A percentile compares a stretch with the other conserved stretches of the same genome.
Evolutionary conservation across 2,888 invertebrate genomes (phyloP).

Genomic region (Podabrus alpinus): DNA sequence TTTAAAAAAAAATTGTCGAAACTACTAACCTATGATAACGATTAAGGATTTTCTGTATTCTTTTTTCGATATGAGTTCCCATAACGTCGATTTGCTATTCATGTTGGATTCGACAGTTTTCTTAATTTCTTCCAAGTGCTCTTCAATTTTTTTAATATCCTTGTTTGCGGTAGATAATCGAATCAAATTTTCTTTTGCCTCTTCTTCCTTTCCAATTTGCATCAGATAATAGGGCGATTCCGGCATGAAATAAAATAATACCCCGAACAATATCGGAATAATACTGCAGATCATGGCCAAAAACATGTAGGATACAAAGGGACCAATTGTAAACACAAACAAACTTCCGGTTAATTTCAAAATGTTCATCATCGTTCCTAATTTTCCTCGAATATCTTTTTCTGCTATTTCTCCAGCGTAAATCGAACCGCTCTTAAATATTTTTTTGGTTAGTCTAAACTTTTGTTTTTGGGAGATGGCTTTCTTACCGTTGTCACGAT

Average conservation of each 20-base stretch:
- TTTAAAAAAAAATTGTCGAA: neutral
- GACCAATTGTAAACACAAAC: constrained; percentile 51
- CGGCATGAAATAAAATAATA: constrained; percentile 53
- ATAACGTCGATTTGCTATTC: constrained; percentile 45
- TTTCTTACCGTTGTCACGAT: constrained; percentile 52
- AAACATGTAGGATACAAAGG: constrained; percentile 50
- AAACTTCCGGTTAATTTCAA: constrained; percentile 53
- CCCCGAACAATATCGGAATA: constrained; percentile 50
- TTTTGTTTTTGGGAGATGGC: neutral
- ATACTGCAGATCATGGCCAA: constrained; percentile 47
- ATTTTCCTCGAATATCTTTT: constrained; percentile 58
- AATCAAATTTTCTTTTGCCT: constrained; percentile 45
- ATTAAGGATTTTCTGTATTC: constrained; percentile 48
- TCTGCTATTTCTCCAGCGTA: constrained; percentile 62
- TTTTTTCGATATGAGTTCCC: constrained; percentile 46
- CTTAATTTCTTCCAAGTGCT: constrained; percentile 34
- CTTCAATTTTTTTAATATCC: constrained; percentile 46
- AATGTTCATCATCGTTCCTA: constrained; percentile 48
- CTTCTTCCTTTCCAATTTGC: constrained; percentile 48
- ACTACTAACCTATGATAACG: constrained; percentile 55
- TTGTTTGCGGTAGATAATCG: constrained; percentile 18
- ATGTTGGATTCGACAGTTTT: constrained; percentile 48
- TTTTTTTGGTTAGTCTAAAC: neutral
- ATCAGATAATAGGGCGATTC: constrained; percentile 56
- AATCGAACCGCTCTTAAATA: constrained; percentile 58